phyloP scores from a whole-genome alignment of 2,797 vertebrate genomes.

The Xenopus petersii region DNA sequence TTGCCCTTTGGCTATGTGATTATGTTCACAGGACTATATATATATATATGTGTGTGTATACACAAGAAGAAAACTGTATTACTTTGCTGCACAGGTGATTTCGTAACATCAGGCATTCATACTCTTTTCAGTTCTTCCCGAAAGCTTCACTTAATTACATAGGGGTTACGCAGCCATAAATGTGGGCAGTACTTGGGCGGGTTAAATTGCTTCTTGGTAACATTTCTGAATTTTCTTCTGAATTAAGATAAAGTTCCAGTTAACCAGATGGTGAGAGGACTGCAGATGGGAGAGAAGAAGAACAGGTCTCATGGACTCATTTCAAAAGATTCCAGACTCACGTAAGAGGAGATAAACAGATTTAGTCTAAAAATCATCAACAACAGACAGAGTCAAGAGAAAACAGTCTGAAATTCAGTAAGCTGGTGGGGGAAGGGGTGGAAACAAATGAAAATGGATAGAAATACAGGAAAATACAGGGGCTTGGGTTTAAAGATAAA shows the following conservation, averaged over 20 bases:
- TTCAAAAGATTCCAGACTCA: constrained; percentile 19
- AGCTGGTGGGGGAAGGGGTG: background rate
- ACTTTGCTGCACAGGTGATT: too few relatives aligned
- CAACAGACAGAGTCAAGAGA: background rate
- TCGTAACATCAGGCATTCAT: too few relatives aligned
- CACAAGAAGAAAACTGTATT: too few relatives aligned
- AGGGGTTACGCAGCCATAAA: too few relatives aligned
- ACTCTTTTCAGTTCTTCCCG: too few relatives aligned
- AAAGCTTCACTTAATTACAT: too few relatives aligned
- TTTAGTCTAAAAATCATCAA: constrained; percentile 17
- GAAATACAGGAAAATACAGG: too few relatives aligned
- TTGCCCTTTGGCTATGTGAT: too few relatives aligned
- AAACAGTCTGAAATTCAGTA: constrained; percentile 14
- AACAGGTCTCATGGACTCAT: constrained; percentile 38
- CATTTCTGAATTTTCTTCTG: background rate
- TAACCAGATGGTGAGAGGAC: constrained; percentile 39
- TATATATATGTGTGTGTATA: too few relatives aligned
- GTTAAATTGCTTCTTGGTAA: background rate
- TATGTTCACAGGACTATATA: too few relatives aligned
- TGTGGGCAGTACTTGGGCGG: too few relatives aligned
- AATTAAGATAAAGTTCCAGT: constrained; percentile 16
- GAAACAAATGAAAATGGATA: background rate
- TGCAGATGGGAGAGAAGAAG: constrained; percentile 34
- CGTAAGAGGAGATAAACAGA: constrained; percentile 20
- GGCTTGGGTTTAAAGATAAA: too few relatives aligned